These are phyloP conservation scores for Drosophila leonis DNA, from an alignment of 2,888 invertebrate genomes.

Conservation along the genomic window DNA sequence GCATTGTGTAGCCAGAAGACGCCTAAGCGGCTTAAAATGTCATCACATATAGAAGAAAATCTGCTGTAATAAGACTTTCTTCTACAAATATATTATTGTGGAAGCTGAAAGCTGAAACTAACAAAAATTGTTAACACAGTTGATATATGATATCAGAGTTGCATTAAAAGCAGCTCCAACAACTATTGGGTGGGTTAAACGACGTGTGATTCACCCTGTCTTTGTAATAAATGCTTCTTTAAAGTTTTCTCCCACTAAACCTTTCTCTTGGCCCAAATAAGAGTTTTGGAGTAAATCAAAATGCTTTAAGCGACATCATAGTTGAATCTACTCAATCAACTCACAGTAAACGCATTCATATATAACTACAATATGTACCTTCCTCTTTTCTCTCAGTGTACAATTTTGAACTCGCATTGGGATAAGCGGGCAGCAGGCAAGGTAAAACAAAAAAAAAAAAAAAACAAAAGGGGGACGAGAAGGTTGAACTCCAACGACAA, in stretches of 20 bases:
- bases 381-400: conserved; percentile 14
- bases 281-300: neutral
- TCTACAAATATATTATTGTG: no score
- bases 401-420: neutral
- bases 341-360: neutral
- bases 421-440: neutral
- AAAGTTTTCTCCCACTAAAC: neutral
- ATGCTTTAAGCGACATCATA: neutral
- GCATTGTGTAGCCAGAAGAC: no score
- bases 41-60: no score
- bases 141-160: no score
- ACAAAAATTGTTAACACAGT: no score
- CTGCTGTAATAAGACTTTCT: no score
- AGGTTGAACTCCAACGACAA: conserved; percentile 28
- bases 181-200: no score
- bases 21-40: no score
- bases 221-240: neutral
- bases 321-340: no score
- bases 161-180: no score
- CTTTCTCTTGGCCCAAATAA: neutral
- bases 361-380: fast-evolving
- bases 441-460: neutral
- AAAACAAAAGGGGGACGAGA: neutral
- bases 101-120: no score
- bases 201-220: no score